A percentile compares a stretch with the other conserved stretches of the same genome.
These are phyloP conservation scores for Ammospiza nelsoni DNA, from an alignment of 2,113 vertebrate species.

Conservation along the genomic window DNA sequence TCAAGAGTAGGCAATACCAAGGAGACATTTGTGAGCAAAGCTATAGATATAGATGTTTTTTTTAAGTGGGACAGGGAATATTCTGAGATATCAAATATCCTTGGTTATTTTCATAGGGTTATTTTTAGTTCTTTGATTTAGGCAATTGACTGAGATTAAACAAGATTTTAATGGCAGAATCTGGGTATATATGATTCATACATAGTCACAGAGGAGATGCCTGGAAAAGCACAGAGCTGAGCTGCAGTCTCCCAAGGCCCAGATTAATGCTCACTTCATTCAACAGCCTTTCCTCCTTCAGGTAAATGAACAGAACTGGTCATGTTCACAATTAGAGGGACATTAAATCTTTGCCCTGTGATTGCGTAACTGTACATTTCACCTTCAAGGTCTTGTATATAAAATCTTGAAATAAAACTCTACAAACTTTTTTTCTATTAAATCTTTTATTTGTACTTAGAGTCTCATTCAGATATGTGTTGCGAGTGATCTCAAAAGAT, in stretches of 20 bases:
- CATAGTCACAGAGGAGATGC: background rate
- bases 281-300: background rate
- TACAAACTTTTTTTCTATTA: background rate
- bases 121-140: constrained; percentile 7
- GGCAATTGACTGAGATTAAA: background rate
- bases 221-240: background rate
- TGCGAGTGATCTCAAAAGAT: background rate
- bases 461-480: background rate
- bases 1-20: background rate
- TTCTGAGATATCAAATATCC: background rate
- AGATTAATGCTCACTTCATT: background rate
- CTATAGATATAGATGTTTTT: background rate
- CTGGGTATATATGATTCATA: background rate
- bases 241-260: background rate
- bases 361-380: background rate
- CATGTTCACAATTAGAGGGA: background rate
- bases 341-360: background rate
- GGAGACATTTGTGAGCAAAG: background rate
- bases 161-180: background rate
- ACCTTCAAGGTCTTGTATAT: background rate
- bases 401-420: background rate
- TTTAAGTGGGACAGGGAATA: background rate
- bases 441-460: background rate
- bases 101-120: background rate
- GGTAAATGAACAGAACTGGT: background rate